Conservation (phyloP, 2,797 vertebrate genomes). For the Pseudotriccus pelzelni region DNA sequence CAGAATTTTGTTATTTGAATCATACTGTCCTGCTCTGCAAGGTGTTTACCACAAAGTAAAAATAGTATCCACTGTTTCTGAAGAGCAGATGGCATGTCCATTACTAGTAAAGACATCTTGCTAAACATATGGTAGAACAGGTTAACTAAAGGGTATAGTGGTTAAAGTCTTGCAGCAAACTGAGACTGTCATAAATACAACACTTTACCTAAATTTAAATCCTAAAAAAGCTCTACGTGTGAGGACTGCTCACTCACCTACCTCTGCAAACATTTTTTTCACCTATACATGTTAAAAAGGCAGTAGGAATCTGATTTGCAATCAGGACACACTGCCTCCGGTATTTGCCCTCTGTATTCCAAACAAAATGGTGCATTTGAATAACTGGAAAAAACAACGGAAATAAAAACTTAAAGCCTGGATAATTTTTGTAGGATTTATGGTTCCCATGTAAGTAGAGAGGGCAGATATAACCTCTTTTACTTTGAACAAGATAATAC, state of each 20-base stretch:
- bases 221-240: background rate
- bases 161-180: constrained; percentile 61
- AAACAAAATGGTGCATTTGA: background rate
- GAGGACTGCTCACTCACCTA: background rate
- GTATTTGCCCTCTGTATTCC: background rate
- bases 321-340: background rate
- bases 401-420: background rate
- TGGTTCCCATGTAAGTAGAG: background rate
- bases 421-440: background rate
- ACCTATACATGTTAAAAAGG: background rate
- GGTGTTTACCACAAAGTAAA: constrained; percentile 66
- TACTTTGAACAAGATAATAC: background rate
- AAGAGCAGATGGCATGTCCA: constrained; percentile 74
- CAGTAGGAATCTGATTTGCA: background rate
- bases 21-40: constrained; percentile 34
- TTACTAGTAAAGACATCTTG: constrained; percentile 75
- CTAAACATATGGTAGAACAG: constrained; percentile 74
- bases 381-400: background rate
- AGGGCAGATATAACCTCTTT: background rate
- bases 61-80: constrained; percentile 65
- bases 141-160: constrained; percentile 74
- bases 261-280: background rate
- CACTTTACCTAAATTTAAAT: constrained; percentile 24
- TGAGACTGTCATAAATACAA: constrained; percentile 49
- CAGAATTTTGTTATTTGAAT: constrained; percentile 31